Base-by-base conservation (phyloP, 2,888 invertebrate species). In the Meliscaeva auricollis region DNA sequence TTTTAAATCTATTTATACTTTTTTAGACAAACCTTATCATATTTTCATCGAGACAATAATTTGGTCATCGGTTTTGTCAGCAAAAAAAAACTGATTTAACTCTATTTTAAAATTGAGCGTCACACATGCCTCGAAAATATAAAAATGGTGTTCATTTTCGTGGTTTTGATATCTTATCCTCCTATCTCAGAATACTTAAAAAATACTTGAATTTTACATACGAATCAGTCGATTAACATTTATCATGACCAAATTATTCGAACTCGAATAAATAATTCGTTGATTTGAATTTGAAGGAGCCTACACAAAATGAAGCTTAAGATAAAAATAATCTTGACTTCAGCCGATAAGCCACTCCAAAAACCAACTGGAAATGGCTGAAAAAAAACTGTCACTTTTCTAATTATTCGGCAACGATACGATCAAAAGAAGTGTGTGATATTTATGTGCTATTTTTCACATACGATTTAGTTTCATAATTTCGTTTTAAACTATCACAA, bases 331-430 rank as follows among this genome's bases (percentile, higher is more conserved):
- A 52, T 52, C 52, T 22, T n/a, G 13, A 60, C 41, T 46, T 62
- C 9, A 8, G n/a, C n/a, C 44, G 44, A 62, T 46, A 22, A 22
- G 22, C n/a, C 20, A 41, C 22, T 41, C n/a, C 5, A 26, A n/a
- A 5, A n/a, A 5, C 15, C 8, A 48, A 48, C 17, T 17, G 41
- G 17, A 56, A n/a, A 32, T 17, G 15, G 1, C 30, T 5, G 38
- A 56, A 56, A 56, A 11, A 17, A 22, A 60, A 38, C 41, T 26
- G 26, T 44, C 62, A 44, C 26, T 30, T 44, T 44, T 62, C 26
- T 4, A 22, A 44, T 5, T n/a, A 7, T 0, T n/a, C 13, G n/a
- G n/a, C n/a, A 26, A 2, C 17, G 62, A 64, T 64, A 13, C 15
- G 15, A 41, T 60, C 60, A 26, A 15, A 0, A 64, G n/a, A n/a